Evolutionary conservation across 2,888 invertebrate species (phyloP), one percentile per base, ranked within the genome.

Genomic region (Adelognathus sp.): DNA sequence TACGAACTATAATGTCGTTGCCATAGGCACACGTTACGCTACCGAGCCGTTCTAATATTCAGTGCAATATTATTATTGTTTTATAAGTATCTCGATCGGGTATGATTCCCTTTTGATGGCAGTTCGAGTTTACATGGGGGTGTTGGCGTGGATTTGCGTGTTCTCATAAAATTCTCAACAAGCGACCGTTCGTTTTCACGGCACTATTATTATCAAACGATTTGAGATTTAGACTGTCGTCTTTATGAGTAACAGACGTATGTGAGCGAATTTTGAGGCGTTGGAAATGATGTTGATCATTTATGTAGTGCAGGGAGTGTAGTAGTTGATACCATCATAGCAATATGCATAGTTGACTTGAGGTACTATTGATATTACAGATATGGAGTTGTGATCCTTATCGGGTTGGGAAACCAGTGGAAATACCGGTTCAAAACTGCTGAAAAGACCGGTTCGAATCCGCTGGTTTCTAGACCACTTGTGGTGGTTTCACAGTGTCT

Each of bases 1-100:
- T 82, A 82, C 70, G 72, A 70, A 69, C 80, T 81, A 80, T 77
- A 76, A 73, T 79, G 76, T 73, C 76, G 71, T 67, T 78, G 74
- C 73, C 63, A 64, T 75, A 76, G 76, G 78, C 78, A 78, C 69
- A 64, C 74, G 69, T 78, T 78, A 69, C 78, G 78, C 78, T 78
- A 78, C 74, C 78, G 78, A 78, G 64, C 74, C 78, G 78, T 21
- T 74, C 78, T 78, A 78, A 66, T 41, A 64, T 78, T 64, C 69
- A 29, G 56, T 52, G 58, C 58, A 52, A 76, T 63, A 64, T 76
- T 61, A 76, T 46, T 74, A 71, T 79, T 73, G 73, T 81, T 52
- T 73, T 71, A 21, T 52, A 63, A 54, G 56, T 75, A 71, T 67
- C 46, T 63, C 64, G 44, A 66, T 67, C 72, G 61, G 60, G 44